These are phyloP conservation scores for Felis catus DNA, from an alignment of 2,113 vertebrate genomes.

Conservation along the genomic window DNA sequence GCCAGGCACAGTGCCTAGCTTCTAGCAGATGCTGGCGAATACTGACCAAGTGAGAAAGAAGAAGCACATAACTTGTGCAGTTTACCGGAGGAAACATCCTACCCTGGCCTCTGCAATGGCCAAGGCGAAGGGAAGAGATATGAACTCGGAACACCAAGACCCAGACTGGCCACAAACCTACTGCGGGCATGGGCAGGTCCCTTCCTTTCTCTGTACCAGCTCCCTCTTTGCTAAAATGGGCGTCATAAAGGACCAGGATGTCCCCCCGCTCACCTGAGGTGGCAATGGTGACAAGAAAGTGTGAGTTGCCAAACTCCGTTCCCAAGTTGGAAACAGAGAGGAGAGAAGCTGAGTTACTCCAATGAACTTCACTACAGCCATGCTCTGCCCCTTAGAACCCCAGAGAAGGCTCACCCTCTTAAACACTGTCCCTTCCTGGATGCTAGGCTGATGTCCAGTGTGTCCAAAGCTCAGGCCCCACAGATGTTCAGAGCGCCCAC, in stretches of 20 bases:
- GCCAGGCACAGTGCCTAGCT: not conserved
- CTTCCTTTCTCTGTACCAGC: not conserved
- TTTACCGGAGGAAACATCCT: not conserved
- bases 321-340: too few relatives aligned
- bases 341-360: not conserved
- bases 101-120: not conserved
- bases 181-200: not conserved
- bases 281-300: not conserved
- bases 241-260: not conserved
- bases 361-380: not conserved
- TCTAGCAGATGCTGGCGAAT: not conserved
- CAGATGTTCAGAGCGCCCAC: not conserved
- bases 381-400: not conserved
- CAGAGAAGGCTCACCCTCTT: not conserved
- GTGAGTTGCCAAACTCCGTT: not conserved
- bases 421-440: not conserved
- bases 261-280: not conserved
- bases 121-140: not conserved
- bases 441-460: not conserved
- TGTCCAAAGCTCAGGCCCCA: not conserved
- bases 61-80: not conserved
- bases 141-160: not conserved
- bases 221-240: not conserved
- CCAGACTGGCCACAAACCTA: not conserved
- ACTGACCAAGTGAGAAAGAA: not conserved